A percentile compares a stretch with the other conserved stretches of the same genome.
Evolutionary conservation across 1,140 invertebrate species (phyloP).

Genomic region (Idris sp.): DNA sequence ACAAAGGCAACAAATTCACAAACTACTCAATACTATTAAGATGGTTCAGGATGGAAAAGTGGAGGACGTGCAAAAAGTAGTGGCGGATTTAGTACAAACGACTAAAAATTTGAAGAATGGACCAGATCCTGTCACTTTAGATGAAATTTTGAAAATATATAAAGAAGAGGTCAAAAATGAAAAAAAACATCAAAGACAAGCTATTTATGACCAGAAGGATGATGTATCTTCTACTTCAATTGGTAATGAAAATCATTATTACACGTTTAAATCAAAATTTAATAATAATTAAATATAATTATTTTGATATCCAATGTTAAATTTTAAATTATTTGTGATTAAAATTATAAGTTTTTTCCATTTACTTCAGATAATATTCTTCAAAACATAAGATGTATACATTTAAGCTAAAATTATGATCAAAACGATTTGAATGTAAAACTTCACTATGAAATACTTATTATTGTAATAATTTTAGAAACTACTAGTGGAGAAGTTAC

Average conservation of each 20-base stretch:
- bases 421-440: too few relatives aligned
- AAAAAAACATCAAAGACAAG: slow-evolving; percentile 74
- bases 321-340: too few relatives aligned
- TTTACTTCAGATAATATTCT: too few relatives aligned
- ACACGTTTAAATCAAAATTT: too few relatives aligned
- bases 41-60: slow-evolving; percentile 76
- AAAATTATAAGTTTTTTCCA: too few relatives aligned
- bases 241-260: slow-evolving; percentile 74
- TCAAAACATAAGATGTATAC: too few relatives aligned
- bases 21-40: slow-evolving; percentile 76
- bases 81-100: slow-evolving; percentile 69
- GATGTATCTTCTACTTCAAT: slow-evolving; percentile 31
- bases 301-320: too few relatives aligned
- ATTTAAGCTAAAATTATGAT: too few relatives aligned
- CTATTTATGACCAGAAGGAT: slow-evolving; percentile 44
- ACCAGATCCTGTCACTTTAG: slow-evolving; percentile 75
- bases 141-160: slow-evolving; percentile 73
- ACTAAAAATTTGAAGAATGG: slow-evolving; percentile 70
- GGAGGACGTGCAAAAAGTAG: slow-evolving; percentile 69
- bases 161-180: slow-evolving; percentile 75
- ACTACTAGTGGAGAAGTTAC: too few relatives aligned
- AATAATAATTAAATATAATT: too few relatives aligned
- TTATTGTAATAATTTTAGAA: too few relatives aligned
- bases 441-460: too few relatives aligned
- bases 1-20: slow-evolving; percentile 74